phyloP scores from a whole-genome alignment of 1,140 invertebrate genomes.

The Tribolium madens region DNA sequence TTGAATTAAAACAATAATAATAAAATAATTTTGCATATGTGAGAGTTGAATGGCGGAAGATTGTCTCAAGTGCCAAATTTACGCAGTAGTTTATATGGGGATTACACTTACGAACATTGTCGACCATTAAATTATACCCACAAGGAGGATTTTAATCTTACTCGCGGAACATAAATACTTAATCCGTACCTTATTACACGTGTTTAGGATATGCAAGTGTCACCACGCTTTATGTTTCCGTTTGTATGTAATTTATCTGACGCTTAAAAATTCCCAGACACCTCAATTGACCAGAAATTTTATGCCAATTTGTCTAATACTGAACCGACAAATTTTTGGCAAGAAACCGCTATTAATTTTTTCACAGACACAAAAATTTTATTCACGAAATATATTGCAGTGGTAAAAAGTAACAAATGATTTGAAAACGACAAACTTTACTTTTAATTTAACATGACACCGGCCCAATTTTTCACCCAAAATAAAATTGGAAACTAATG shows the following conservation, averaged over 20 bases:
- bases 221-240: slow-evolving; percentile 21
- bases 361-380: background rate
- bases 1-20: slow-evolving; percentile 17
- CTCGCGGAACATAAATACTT: slow-evolving; percentile 3
- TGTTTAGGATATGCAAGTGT: slow-evolving; percentile 9
- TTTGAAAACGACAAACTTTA: slow-evolving; percentile 3
- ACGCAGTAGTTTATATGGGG: slow-evolving; percentile 13
- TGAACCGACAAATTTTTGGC: background rate
- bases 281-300: too few relatives aligned
- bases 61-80: slow-evolving; percentile 6
- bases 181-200: slow-evolving; percentile 14
- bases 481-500: background rate
- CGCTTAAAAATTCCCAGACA: slow-evolving; percentile 1
- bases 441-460: slow-evolving; percentile 19
- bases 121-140: slow-evolving; percentile 35
- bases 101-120: slow-evolving; percentile 23
- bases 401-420: slow-evolving; percentile 12
- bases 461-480: background rate
- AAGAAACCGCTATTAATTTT: background rate
- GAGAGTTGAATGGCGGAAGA: background rate
- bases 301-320: background rate
- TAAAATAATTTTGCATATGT: slow-evolving; percentile 11
- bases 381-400: background rate
- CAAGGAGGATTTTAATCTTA: slow-evolving; percentile 19
- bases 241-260: slow-evolving; percentile 12